Evolutionary conservation across 2,888 invertebrate species (phyloP).

Genomic region (Gortyna flavago): DNA sequence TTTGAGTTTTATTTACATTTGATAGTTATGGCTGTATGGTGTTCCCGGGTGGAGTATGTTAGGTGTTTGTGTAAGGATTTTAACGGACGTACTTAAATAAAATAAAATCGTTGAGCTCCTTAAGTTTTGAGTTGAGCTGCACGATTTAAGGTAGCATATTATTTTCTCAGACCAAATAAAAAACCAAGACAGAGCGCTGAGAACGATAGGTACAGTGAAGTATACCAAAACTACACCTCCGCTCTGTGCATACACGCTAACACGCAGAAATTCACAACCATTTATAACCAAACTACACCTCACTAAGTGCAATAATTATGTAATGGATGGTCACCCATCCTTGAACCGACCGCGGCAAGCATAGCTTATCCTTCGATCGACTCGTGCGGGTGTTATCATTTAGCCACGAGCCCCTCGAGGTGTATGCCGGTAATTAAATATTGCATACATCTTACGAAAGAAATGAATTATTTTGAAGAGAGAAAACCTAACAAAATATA

Average conservation of each 20-base stretch:
- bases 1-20: conserved; percentile 67
- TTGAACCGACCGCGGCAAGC: neutral
- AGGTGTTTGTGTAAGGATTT: conserved; percentile 43
- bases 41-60: conserved; percentile 28
- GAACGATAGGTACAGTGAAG: too few species aligned
- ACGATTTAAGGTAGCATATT: too few species aligned
- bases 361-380: neutral
- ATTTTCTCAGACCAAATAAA: too few species aligned
- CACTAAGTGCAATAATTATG: too few species aligned
- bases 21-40: conserved; percentile 51
- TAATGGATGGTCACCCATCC: neutral
- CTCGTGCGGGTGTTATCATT: neutral
- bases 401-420: neutral
- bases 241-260: too few species aligned
- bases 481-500: neutral
- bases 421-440: neutral
- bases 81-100: conserved; percentile 40
- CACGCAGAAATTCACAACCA: too few species aligned
- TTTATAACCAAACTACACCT: too few species aligned
- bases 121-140: too few species aligned
- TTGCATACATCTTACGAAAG: neutral
- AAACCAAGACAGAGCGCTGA: too few species aligned
- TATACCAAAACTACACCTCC: too few species aligned
- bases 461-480: neutral
- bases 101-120: too few species aligned